Evolutionary conservation across 2,888 invertebrate genomes (phyloP).

Genomic region (Poecilus cupreus): DNA sequence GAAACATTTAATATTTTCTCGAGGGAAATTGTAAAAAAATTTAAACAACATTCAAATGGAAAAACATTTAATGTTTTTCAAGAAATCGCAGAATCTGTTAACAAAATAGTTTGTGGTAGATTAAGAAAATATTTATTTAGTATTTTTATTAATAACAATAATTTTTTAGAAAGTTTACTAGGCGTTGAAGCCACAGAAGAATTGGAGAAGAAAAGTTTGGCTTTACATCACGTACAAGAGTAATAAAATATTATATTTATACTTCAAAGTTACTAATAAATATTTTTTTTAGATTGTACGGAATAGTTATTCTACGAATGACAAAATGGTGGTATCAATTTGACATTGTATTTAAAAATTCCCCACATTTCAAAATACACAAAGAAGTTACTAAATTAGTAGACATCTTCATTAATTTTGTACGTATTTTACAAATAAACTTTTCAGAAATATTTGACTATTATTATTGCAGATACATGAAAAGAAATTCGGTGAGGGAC

Average conservation of each 20-base stretch:
- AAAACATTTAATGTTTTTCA: slow-evolving; percentile 41
- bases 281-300: slow-evolving; percentile 23
- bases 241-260: neutral
- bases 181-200: slow-evolving; percentile 17
- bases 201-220: neutral
- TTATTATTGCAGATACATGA: slow-evolving; percentile 12
- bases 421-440: neutral
- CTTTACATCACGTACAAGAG: slow-evolving; percentile 25
- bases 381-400: neutral
- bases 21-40: slow-evolving; percentile 12
- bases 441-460: neutral
- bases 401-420: neutral
- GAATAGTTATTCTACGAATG: slow-evolving; percentile 20
- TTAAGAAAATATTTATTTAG: neutral
- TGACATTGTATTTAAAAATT: slow-evolving; percentile 29
- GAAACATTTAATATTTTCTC: neutral
- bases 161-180: slow-evolving; percentile 38
- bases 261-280: neutral
- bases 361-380: neutral
- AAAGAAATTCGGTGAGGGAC: neutral
- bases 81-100: slow-evolving; percentile 6
- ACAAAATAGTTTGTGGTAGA: slow-evolving; percentile 12
- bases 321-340: slow-evolving; percentile 37
- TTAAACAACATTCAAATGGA: slow-evolving; percentile 3
- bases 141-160: neutral